phyloP scores from a whole-genome alignment of 2,888 invertebrate species.

The Euzetes globulus region DNA sequence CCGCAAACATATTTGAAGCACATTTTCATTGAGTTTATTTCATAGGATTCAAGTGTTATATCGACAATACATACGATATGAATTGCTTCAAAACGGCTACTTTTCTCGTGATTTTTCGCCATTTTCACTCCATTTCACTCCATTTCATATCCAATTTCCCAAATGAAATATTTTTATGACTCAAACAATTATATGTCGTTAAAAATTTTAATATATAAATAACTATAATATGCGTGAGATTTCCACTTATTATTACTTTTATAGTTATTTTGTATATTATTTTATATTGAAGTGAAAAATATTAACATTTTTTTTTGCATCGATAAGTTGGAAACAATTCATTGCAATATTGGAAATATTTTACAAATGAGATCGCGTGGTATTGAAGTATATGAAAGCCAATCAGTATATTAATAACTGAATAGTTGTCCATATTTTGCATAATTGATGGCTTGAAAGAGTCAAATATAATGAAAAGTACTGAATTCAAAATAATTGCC shows the following conservation, averaged over 20 bases:
- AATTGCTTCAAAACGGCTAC: neutral
- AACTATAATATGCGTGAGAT: neutral
- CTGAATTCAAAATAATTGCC: neutral
- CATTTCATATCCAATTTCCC: neutral
- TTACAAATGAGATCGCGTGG: neutral
- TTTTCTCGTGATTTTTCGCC: neutral
- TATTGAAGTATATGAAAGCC: neutral
- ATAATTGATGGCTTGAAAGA: constrained; percentile 1
- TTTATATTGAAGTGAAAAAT: too few species aligned
- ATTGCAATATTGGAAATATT: neutral
- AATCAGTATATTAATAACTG: neutral
- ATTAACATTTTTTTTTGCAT: too few species aligned
- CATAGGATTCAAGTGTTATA: neutral
- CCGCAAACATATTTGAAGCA: constrained; percentile 10
- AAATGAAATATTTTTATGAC: neutral
- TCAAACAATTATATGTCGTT: neutral
- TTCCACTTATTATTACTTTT: neutral
- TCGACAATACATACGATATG: neutral
- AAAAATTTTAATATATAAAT: neutral
- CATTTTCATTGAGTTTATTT: neutral
- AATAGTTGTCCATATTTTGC: neutral
- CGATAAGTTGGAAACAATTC: neutral
- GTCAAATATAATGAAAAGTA: neutral
- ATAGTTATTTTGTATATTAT: too few species aligned
- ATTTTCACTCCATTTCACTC: neutral